Evolutionary conservation across 2,113 vertebrate species (phyloP).

Genomic region (Procavia capensis): DNA sequence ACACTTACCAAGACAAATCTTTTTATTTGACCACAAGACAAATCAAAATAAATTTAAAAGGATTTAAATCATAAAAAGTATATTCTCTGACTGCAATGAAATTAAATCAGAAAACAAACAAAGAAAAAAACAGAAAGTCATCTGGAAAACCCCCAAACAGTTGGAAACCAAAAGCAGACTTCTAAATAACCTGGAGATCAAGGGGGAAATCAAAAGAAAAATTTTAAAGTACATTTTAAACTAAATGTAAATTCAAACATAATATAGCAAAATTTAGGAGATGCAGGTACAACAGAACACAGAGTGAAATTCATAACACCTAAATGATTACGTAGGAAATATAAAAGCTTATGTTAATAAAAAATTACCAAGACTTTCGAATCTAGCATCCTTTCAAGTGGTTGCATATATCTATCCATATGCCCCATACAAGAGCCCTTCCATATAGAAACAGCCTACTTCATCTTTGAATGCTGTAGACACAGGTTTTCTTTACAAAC

Average conservation of each 20-base stretch:
- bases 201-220: background rate
- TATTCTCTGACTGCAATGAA: background rate
- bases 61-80: background rate
- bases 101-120: background rate
- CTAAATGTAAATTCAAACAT: background rate
- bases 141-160: background rate
- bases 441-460: background rate
- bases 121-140: background rate
- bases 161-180: background rate
- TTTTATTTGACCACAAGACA: background rate
- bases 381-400: background rate
- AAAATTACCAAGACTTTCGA: background rate
- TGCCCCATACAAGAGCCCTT: background rate
- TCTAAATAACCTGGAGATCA: background rate
- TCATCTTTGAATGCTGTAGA: background rate
- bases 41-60: background rate
- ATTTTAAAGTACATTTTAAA: background rate
- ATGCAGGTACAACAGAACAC: background rate
- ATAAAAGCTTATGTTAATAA: background rate
- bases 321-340: background rate
- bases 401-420: background rate
- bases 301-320: background rate
- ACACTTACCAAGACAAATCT: background rate
- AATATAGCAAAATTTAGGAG: background rate
- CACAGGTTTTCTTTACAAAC: background rate